Evolutionary conservation across 2,888 invertebrate genomes (phyloP).

Genomic region (Scotopteryx bipunctaria): DNA sequence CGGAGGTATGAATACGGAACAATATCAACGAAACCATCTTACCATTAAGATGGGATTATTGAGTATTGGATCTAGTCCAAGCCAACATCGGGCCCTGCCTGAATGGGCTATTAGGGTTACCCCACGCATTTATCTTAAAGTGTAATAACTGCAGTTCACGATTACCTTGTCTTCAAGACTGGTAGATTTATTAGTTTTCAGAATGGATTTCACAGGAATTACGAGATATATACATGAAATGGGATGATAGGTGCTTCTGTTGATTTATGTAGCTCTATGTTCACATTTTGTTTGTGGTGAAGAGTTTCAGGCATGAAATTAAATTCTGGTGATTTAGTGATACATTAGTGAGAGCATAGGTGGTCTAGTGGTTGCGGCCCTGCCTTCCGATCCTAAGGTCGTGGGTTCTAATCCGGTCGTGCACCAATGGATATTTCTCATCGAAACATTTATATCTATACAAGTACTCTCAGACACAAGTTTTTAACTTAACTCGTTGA

Average conservation of each 20-base stretch:
- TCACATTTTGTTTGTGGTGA: too few relatives aligned
- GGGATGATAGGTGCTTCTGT: not conserved
- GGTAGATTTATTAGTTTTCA: conserved; percentile 12
- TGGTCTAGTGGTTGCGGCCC: too few relatives aligned
- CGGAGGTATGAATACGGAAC: not conserved
- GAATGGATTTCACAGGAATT: not conserved
- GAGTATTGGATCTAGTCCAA: conserved; percentile 20
- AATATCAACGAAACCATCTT: not conserved
- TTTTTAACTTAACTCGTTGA: too few relatives aligned
- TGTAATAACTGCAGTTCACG: conserved; percentile 21
- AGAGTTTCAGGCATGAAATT: too few relatives aligned
- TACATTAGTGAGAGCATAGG: too few relatives aligned
- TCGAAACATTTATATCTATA: too few relatives aligned
- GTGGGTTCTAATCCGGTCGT: too few relatives aligned
- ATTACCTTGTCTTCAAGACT: conserved; percentile 16
- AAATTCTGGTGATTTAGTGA: too few relatives aligned
- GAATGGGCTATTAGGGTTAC: conserved; percentile 21
- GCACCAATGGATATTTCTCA: too few relatives aligned
- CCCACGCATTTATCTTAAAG: conserved; percentile 18
- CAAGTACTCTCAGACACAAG: too few relatives aligned
- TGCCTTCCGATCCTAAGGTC: too few relatives aligned
- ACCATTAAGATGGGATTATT: not conserved
- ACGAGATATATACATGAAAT: not conserved
- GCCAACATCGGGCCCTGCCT: conserved; percentile 9
- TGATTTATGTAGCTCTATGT: too few relatives aligned